These are phyloP conservation scores for Aphidoletes aphidimyza DNA, from an alignment of 2,888 invertebrate species.

Conservation along the genomic window DNA sequence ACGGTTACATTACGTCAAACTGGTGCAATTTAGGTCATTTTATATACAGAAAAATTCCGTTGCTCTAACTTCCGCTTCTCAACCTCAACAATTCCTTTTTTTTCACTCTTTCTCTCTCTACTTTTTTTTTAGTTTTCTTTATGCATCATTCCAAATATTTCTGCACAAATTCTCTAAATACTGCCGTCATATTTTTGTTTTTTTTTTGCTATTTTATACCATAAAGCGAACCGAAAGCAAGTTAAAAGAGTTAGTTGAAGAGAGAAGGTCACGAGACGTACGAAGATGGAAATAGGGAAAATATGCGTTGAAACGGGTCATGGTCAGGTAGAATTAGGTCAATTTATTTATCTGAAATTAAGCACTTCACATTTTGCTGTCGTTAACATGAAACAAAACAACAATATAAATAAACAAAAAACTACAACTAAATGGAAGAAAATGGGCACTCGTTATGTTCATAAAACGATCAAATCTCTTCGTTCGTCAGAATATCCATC, in stretches of 20 bases:
- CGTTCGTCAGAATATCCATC: background rate
- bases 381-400: background rate
- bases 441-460: background rate
- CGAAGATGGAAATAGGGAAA: conserved; percentile 45
- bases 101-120: background rate
- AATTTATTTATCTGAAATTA: conserved; percentile 8
- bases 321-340: conserved; percentile 23
- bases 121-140: background rate
- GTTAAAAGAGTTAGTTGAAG: background rate
- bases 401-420: background rate
- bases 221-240: background rate
- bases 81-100: too few relatives aligned
- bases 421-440: background rate
- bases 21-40: conserved; percentile 11
- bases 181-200: background rate
- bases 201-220: background rate
- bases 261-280: conserved; percentile 15
- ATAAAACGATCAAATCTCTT: background rate
- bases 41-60: conserved; percentile 13
- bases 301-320: conserved; percentile 31
- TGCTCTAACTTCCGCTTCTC: conserved; percentile 2
- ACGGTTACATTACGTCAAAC: conserved; percentile 38
- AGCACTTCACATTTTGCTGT: background rate
- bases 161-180: background rate
- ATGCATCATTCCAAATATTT: background rate